A percentile compares a stretch with the other conserved stretches of the same genome.
Evolutionary conservation across 2,797 vertebrate genomes (phyloP).

Genomic region (Geotrypetes seraphini): DNA sequence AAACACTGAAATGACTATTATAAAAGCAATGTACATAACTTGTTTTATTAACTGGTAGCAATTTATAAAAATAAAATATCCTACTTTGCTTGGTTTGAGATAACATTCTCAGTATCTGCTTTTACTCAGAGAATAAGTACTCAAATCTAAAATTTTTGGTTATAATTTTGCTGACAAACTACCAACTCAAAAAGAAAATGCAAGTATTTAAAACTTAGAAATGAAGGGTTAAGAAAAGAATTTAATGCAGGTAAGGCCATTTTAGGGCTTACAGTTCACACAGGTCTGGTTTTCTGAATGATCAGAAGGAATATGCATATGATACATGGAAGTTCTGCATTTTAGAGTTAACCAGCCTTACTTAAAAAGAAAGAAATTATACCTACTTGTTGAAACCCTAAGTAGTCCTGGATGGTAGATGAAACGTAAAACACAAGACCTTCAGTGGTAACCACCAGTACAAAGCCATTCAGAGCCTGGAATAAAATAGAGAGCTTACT

Average conservation of each 20-base stretch:
- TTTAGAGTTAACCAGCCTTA: no score
- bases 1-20: no score
- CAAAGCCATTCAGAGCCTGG: conserved; percentile 69
- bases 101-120: conserved; percentile 12
- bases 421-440: conserved; percentile 67
- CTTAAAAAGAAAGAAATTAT: background rate
- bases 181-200: background rate
- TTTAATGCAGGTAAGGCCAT: no score
- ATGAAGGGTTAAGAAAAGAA: background rate
- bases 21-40: no score
- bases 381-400: conserved; percentile 71
- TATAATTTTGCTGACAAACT: conserved; percentile 21
- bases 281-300: no score
- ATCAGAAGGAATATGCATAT: background rate
- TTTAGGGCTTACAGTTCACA: no score
- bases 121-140: conserved; percentile 28
- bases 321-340: no score
- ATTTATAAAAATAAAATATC: no score
- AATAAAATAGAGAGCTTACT: conserved; percentile 10
- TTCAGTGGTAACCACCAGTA: conserved; percentile 63
- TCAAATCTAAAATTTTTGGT: conserved; percentile 15
- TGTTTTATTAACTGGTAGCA: no score
- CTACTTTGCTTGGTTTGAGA: conserved; percentile 31
- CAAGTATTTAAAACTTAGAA: background rate
- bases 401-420: conserved; percentile 68